Base-by-base conservation (phyloP, 2,888 invertebrate genomes). In the Epirrhoe tristata region DNA sequence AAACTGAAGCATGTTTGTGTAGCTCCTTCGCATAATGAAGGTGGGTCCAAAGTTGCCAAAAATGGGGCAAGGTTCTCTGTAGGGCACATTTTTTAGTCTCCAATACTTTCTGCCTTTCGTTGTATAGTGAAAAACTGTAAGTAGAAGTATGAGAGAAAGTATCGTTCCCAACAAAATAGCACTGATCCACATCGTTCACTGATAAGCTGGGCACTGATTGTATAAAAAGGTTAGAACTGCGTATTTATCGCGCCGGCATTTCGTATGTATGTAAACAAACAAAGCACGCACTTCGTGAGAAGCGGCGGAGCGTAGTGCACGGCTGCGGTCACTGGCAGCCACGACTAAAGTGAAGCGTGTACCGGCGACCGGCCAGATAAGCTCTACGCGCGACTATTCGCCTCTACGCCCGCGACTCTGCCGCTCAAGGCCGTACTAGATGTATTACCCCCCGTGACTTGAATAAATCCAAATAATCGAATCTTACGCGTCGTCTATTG, bases 1-100 rank as follows among this genome's bases (percentile, higher is more conserved):
- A 77, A 77, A 84, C 67, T 89, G 82, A 24, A 93, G 78, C 88
- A 85, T 93, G 58, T 81, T 83, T 12, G 90, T 83, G 71, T 93
- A 93, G 76, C 93, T 93, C 57, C 74, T 79, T 57, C 86, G 85
- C 89, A 90, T 89, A 1, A 82, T 88, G 57, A 93, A 83, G 4
- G 88, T 89, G 8, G 92, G 88, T 43, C 92, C 93, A 69, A 93
- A 93, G 75, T 93, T 93, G n/a, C 93, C 93, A 66, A 93, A 91
- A 75, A 93, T 83, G 1, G 93, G 93, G 59, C 91, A 93, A 36
- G 93, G 93, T 71, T 93, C 91, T 75, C 87, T 87, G 70, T 90
- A 93, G 0, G 90, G 87, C 61, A 93, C 91, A 72, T 92, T 90
- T 76, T 82, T 87, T 57, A 74, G 66, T 8, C 78, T 73, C 93